Percentiles rank a stretch among this genome's conserved stretches.
Evolutionary conservation across 2,113 vertebrate genomes (phyloP).

Genomic region (Phalacrocorax brasilianus): DNA sequence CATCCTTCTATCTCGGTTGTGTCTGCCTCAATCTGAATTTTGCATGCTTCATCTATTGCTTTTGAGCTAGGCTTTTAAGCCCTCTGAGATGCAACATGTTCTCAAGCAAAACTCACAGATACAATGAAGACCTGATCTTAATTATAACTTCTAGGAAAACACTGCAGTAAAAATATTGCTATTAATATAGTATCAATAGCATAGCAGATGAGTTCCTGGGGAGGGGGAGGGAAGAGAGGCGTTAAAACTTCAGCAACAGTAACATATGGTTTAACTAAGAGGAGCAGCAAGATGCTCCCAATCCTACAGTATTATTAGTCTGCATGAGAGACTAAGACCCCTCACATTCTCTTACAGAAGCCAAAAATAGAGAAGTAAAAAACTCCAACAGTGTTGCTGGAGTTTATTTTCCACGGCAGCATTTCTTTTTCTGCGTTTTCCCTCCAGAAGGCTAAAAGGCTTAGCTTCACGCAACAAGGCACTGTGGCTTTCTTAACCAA

Average conservation of each 20-base stretch:
- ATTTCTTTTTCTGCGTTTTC: neutral
- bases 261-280: conserved; percentile 24
- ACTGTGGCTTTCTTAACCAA: neutral
- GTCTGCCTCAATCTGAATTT: neutral
- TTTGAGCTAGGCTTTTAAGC: neutral
- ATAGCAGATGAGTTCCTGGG: neutral
- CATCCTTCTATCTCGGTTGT: neutral
- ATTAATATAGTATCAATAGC: neutral
- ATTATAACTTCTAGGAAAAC: neutral
- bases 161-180: neutral
- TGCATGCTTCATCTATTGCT: neutral
- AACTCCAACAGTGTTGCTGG: neutral
- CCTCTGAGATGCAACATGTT: neutral
- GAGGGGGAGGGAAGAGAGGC: neutral
- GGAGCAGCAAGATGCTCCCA: neutral
- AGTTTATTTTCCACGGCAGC: neutral
- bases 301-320: neutral
- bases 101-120: neutral
- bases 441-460: neutral
- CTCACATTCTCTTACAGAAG: neutral
- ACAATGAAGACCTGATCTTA: neutral
- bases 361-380: neutral
- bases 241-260: neutral
- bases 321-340: neutral
- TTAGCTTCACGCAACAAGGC: neutral